Base-by-base conservation (phyloP, 2,113 vertebrate species). In the Ammodramus savannarum region DNA sequence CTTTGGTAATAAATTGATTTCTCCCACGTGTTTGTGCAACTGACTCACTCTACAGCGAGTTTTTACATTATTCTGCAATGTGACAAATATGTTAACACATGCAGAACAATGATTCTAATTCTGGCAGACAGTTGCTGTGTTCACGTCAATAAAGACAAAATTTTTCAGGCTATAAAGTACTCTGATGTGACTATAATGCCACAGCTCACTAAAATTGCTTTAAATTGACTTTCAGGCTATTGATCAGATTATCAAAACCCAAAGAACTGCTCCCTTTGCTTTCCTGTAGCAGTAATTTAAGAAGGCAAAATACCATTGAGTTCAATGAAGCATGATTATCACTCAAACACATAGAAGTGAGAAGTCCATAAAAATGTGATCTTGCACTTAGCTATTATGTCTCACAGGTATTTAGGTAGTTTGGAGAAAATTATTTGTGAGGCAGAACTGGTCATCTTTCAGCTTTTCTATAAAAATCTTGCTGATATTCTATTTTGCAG, bases 361-460 rank as follows among this genome's bases (percentile, higher is more conserved):
- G 23, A 95, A 83, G 32, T 62, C 84, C 25, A 67, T 71, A 74
- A 81, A 81, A 68, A 78, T 81, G 52, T 81, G 58, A 75, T 77
- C 22, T 92, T 83, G 32, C 16, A 19, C 49, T 85, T 76, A 44
- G 13, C 44, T 72, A 27, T 87, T 78, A 44, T 27, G 13, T 55
- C 34, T 68, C 10, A 13, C 0, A 13, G 46, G 20, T 91, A 49
- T 85, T 75, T 91, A 44, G 25, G 52, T 68, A 23, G 12, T 72
- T 82, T 57, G 31, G n/a, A 85, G 54, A 85, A 89, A 93, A 66
- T 32, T 0, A 84, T 51, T 75, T 57, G 21, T 44, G 57, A 82
- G n/a, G 74, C 43, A 39, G 46, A 75, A 90, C 31, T 61, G 39
- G 58, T 54, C 16, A 78, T 72, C 41, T 87, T 91, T 76, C 34